These are phyloP conservation scores for Cyclophora punctaria DNA, from an alignment of 2,888 invertebrate genomes.

Conservation along the genomic window DNA sequence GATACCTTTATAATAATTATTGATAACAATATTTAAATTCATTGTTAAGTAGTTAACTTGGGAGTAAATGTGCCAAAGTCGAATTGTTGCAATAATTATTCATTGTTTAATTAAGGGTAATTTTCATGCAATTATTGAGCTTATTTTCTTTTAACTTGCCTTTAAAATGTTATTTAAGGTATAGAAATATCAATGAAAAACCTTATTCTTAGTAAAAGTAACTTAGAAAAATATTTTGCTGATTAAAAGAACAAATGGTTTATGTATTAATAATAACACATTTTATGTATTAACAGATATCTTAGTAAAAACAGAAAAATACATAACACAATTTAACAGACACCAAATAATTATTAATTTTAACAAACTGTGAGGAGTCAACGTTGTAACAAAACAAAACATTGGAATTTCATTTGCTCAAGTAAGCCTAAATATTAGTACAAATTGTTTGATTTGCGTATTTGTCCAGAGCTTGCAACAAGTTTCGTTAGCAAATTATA, in stretches of 20 bases:
- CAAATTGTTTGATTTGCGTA: no score
- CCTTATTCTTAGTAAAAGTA: not conserved
- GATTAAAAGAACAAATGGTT: not conserved
- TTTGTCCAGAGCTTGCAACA: no score
- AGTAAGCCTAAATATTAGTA: not conserved
- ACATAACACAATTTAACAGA: no score
- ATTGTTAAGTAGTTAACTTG: constrained; percentile 21
- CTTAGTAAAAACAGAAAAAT: no score
- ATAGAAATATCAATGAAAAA: constrained; percentile 7
- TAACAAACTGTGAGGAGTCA: no score
- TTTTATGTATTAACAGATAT: no score
- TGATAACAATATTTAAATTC: not conserved
- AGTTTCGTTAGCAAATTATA: no score
- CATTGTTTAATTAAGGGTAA: constrained; percentile 24
- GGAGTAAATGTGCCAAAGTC: constrained; percentile 58
- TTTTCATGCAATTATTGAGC: constrained; percentile 15
- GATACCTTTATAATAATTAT: no score
- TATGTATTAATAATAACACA: no score
- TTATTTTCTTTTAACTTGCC: constrained; percentile 25
- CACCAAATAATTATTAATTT: no score
- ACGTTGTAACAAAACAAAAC: no score
- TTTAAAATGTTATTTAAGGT: constrained; percentile 9
- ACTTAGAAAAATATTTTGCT: not conserved
- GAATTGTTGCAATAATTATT: constrained; percentile 50
- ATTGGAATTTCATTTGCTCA: constrained; percentile 9